Conservation (phyloP, 1,140 invertebrate genomes). For the Cydia strobilella region DNA sequence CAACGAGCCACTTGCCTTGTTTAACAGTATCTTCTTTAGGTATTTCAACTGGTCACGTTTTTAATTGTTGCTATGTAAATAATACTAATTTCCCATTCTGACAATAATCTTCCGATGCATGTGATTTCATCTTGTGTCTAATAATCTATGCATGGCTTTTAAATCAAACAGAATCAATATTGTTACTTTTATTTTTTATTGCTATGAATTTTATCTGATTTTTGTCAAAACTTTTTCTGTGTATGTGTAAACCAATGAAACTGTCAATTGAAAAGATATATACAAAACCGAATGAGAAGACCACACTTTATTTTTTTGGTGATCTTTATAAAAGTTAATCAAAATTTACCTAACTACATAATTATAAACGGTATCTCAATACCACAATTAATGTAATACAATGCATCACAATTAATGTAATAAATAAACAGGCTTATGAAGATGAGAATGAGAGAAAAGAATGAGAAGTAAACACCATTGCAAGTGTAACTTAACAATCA, state of each 20-base stretch:
- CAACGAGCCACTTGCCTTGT: slow-evolving; percentile 66
- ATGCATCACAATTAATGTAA: slow-evolving; percentile 23
- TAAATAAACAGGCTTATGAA: slow-evolving; percentile 6
- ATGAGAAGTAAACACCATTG: neutral
- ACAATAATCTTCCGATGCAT: neutral
- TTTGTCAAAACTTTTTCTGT: neutral
- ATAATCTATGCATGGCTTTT: slow-evolving; percentile 24
- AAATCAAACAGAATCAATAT: slow-evolving; percentile 22
- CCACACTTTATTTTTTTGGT: slow-evolving; percentile 23
- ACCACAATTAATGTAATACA: slow-evolving; percentile 22
- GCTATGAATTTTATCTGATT: neutral
- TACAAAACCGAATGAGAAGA: slow-evolving; percentile 1
- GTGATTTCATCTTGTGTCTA: slow-evolving; percentile 37
- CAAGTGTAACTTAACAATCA: slow-evolving; percentile 16
- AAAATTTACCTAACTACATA: neutral
- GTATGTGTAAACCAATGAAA: slow-evolving; percentile 9
- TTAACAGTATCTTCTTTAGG: neutral
- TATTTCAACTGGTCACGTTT: neutral
- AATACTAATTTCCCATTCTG: neutral
- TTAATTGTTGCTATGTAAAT: slow-evolving; percentile 1
- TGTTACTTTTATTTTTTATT: neutral
- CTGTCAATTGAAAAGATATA: slow-evolving; percentile 22
- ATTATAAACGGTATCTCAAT: slow-evolving; percentile 9
- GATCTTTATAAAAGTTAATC: slow-evolving; percentile 22
- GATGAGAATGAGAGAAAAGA: too few species aligned